These are phyloP conservation scores for Theodoxus fluviatilis DNA, from an alignment of 2,888 invertebrate species.

Conservation along the genomic window DNA sequence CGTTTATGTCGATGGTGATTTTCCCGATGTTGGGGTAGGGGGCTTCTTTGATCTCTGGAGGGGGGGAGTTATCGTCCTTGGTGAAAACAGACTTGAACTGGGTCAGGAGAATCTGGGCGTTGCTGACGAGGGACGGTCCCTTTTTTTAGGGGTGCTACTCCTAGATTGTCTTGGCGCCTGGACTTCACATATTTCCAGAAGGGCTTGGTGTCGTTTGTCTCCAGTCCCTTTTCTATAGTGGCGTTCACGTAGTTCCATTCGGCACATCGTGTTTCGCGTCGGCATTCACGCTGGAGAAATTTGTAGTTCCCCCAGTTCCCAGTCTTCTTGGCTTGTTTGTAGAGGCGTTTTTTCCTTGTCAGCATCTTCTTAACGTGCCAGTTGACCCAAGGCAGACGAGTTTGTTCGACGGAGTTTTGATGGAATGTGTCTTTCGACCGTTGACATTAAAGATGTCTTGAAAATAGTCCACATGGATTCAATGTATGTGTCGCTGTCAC, in stretches of 20 bases:
- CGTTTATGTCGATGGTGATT: background rate
- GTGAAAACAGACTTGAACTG: constrained; percentile 21
- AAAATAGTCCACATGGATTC: too few species aligned
- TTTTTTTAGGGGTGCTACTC: constrained; percentile 22
- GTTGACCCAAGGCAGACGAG: constrained; percentile 9
- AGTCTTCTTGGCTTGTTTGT: background rate
- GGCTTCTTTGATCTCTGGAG: background rate
- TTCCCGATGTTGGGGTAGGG: background rate
- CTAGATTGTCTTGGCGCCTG: constrained; percentile 22
- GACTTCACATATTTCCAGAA: constrained; percentile 11
- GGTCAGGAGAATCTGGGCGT: constrained; percentile 24
- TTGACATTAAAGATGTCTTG: too few species aligned
- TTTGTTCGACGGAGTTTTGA: too few species aligned
- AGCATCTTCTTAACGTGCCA: background rate
- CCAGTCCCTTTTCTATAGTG: constrained; percentile 1
- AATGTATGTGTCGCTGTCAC: too few species aligned
- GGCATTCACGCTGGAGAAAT: background rate
- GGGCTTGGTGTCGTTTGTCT: constrained; percentile 3
- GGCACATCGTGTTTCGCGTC: background rate
- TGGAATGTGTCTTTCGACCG: too few species aligned
- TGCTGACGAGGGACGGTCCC: too few species aligned
- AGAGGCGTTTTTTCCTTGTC: background rate
- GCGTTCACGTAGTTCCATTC: constrained; percentile 2
- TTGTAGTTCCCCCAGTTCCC: background rate
- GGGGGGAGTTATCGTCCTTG: background rate